phyloP scores from a whole-genome alignment of 2,113 vertebrate species.

The Casuarius casuarius region DNA sequence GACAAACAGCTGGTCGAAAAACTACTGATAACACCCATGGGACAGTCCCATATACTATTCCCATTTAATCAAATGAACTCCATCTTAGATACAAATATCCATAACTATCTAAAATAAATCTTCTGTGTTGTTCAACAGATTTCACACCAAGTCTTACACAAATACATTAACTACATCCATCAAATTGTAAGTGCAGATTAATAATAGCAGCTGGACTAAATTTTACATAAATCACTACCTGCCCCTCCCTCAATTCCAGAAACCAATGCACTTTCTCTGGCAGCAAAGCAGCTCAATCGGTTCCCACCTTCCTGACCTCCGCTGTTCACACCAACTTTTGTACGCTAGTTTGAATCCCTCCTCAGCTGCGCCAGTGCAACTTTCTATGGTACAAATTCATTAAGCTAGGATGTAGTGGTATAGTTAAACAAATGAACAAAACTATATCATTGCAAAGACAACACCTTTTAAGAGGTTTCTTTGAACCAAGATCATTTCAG shows the following conservation, averaged over 20 bases:
- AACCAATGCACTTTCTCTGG: too few relatives aligned
- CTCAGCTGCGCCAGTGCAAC: neutral
- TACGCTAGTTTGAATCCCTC: neutral
- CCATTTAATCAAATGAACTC: too few relatives aligned
- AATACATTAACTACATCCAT: neutral
- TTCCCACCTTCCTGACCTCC: neutral
- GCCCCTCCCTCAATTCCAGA: too few relatives aligned
- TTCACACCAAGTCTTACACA: neutral
- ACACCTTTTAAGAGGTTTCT: neutral
- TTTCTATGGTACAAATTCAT: neutral
- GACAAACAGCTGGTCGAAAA: too few relatives aligned
- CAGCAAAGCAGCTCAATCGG: neutral
- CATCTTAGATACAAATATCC: too few relatives aligned
- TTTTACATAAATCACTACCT: too few relatives aligned
- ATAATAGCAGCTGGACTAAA: neutral
- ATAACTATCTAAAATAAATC: neutral
- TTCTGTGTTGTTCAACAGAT: neutral
- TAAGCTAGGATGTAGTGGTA: too few relatives aligned
- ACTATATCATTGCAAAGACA: neutral
- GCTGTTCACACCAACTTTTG: neutral
- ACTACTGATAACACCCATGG: too few relatives aligned
- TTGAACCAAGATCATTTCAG: neutral
- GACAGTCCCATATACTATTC: too few relatives aligned
- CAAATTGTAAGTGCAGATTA: neutral
- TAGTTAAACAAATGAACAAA: neutral